Conservation (phyloP, 2,888 invertebrate genomes). For the Nebria salina region DNA sequence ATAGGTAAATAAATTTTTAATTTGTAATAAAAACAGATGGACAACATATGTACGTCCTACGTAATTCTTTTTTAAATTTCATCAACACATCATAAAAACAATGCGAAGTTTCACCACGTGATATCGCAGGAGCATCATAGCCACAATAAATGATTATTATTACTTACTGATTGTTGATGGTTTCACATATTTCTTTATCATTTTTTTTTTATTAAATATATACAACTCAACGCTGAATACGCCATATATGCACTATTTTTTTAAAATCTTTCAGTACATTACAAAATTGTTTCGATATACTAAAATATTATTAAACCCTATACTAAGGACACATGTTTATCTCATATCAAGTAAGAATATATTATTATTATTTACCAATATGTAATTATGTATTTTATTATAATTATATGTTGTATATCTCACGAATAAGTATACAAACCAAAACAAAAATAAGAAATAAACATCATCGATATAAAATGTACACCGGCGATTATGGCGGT, state of each 20-base stretch:
- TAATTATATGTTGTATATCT: slow-evolving; percentile 25
- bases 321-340: slow-evolving; percentile 45
- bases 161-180: slow-evolving; percentile 19
- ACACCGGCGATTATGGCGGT: slow-evolving; percentile 20
- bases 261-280: slow-evolving; percentile 37
- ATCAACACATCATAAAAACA: slow-evolving; percentile 3
- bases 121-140: slow-evolving; percentile 12
- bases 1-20: slow-evolving; percentile 6
- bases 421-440: not conserved
- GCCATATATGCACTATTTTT: slow-evolving; percentile 45
- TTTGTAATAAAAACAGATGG: not conserved
- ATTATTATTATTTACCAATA: slow-evolving; percentile 41
- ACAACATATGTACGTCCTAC: slow-evolving; percentile 19
- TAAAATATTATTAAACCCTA: slow-evolving; percentile 47
- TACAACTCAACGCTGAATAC: slow-evolving; percentile 45
- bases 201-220: slow-evolving; percentile 20
- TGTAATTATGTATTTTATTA: slow-evolving; percentile 34
- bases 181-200: not conserved
- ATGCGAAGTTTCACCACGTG: not conserved
- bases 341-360: slow-evolving; percentile 47
- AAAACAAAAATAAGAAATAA: slow-evolving; percentile 16
- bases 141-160: not conserved
- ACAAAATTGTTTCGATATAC: slow-evolving; percentile 47
- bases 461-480: slow-evolving; percentile 21
- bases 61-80: slow-evolving; percentile 16